Evolutionary conservation across 1,140 invertebrate genomes (phyloP), one percentile per base, ranked within the genome.

Genomic region (Drosophila obscura): DNA sequence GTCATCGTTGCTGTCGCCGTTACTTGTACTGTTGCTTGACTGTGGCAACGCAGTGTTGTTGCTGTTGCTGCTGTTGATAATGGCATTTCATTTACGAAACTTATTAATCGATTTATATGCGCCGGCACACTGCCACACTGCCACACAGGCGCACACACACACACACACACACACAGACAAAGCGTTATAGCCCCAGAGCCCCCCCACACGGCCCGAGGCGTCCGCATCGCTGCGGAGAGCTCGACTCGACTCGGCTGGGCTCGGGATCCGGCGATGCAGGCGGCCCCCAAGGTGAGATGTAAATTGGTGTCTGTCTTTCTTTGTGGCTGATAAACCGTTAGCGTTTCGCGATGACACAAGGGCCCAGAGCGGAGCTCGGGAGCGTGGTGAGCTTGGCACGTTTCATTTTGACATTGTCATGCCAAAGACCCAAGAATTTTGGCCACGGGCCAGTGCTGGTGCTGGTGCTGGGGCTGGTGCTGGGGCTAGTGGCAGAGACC

Each of bases 91-190:
- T 85, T 85, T 85, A 78, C 83, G 82, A 85, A 85, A 82, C 50
- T 78, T 85, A 85, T 82, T 87, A 81, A 85, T 87, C 82, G 78
- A 85, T 85, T 85, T 85, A 85, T 87, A 85, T 85, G 82, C 82
- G 82, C 62, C 69, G 56, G 51, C 80, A 68, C 77, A 77, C 73
- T 41, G 53, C 31, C 80, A 65, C 77, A 77, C 73, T 44, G 53
- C 31, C 31, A 35, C 31, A 35, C 31, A 9, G 9, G 31, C 31
- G 31, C 31, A 50, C 41, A 35, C 9, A 35, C 8, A 39, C 35
- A 11, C 31, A 35, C 3, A 11, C 9, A 35, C 9, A 11, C 9
- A 1, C 31, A 6, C 9, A n/a, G n/a, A n/a, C n/a, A n/a, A n/a
- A 35, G 31, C 31, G 31, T 35, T 11, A 35, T 35, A 35, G 31